Evolutionary conservation across 2,797 vertebrate genomes (phyloP).

Genomic region (Smutsia gigantea): DNA sequence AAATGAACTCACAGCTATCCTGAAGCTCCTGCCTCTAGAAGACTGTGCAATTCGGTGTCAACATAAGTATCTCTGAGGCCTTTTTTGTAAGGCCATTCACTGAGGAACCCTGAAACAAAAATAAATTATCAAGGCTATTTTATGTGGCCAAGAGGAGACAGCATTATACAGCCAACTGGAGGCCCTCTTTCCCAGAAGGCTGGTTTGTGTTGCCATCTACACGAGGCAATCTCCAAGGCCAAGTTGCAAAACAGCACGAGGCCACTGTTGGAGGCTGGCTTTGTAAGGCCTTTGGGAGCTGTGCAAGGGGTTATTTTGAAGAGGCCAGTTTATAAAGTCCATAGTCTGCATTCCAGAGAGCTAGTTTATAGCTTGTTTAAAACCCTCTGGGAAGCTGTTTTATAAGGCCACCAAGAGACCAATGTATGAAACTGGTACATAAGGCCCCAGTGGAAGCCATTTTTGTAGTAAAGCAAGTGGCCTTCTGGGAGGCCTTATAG

Average conservation of each 20-base stretch:
- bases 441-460: neutral
- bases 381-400: neutral
- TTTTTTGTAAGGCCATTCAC: neutral
- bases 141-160: neutral
- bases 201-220: accelerated
- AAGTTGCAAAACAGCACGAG: accelerated
- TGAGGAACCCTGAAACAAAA: neutral
- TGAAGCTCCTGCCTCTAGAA: neutral
- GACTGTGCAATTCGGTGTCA: neutral
- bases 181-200: neutral
- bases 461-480: neutral
- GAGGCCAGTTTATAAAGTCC: neutral
- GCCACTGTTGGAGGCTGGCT: neutral
- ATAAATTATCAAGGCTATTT: neutral
- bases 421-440: neutral
- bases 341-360: neutral
- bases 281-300: neutral
- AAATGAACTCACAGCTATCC: neutral
- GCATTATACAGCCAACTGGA: neutral
- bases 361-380: neutral
- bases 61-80: neutral
- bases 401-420: neutral
- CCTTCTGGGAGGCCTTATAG: neutral
- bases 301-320: accelerated
- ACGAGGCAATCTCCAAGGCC: neutral